Percentiles rank a stretch among this genome's conserved stretches.
Conservation (phyloP, 2,797 vertebrate genomes). For the Coracias cyanogaster region DNA sequence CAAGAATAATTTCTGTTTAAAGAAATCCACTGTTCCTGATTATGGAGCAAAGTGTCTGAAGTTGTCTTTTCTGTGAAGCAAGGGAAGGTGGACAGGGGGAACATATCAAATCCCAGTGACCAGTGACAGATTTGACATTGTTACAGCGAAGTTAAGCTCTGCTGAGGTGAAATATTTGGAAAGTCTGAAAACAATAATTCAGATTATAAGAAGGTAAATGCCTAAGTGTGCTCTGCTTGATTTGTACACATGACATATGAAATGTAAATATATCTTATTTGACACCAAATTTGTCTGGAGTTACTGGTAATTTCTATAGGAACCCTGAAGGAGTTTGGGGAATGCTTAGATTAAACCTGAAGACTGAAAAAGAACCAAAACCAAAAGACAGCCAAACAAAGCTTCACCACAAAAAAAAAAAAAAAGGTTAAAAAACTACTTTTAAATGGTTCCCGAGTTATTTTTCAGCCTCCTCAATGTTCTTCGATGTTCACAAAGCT, state of each 20-base stretch:
- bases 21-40: neutral
- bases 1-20: neutral
- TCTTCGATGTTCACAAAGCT: neutral
- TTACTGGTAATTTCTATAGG: neutral
- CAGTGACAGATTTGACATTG: neutral
- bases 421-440: neutral
- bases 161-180: neutral
- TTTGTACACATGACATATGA: neutral
- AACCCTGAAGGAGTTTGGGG: neutral
- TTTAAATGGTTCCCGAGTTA: neutral
- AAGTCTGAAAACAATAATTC: constrained; percentile 6
- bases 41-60: neutral
- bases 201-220: neutral
- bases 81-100: neutral
- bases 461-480: neutral
- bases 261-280: neutral
- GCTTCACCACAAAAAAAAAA: neutral
- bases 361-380: neutral
- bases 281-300: neutral
- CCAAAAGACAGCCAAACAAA: neutral
- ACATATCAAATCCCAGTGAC: neutral
- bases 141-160: neutral
- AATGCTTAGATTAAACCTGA: neutral
- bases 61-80: neutral
- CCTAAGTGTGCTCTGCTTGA: neutral